Evolutionary conservation across 2,797 vertebrate genomes (phyloP).

Genomic region (Platalea minor): DNA sequence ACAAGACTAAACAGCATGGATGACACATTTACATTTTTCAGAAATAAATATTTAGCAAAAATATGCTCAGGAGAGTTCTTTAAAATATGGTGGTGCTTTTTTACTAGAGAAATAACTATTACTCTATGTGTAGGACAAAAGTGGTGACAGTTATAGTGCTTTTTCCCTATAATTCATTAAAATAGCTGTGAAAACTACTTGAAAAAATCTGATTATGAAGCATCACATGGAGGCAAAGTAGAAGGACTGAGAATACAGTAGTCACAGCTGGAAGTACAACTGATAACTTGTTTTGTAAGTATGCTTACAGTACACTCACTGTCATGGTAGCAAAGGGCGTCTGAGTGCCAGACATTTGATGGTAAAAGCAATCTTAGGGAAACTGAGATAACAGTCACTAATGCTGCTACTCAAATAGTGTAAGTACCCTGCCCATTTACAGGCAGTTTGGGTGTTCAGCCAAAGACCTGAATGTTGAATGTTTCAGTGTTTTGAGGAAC

Average conservation of each 20-base stretch:
- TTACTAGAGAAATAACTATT: neutral
- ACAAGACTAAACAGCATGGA: neutral
- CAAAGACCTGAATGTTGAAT: neutral
- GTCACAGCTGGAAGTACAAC: neutral
- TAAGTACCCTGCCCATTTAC: neutral
- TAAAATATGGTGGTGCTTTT: neutral
- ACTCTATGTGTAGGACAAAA: neutral
- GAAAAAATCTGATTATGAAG: neutral
- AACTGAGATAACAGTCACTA: neutral
- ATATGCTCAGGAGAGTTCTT: neutral
- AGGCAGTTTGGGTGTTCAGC: neutral
- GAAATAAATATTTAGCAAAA: slow-evolving; percentile 28
- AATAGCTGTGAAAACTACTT: neutral
- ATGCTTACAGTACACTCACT: neutral
- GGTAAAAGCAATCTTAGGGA: neutral
- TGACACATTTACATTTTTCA: slow-evolving; percentile 24
- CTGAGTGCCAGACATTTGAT: neutral
- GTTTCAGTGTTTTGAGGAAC: neutral
- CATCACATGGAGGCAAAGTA: neutral
- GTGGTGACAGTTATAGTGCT: neutral
- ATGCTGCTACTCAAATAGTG: neutral
- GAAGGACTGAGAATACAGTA: neutral
- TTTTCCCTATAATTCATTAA: neutral
- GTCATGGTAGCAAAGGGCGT: neutral
- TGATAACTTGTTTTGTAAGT: neutral